Percentiles rank a stretch among this genome's conserved stretches.
These are phyloP conservation scores for Panzeria rudis DNA, from an alignment of 2,888 invertebrate species.

Conservation along the genomic window DNA sequence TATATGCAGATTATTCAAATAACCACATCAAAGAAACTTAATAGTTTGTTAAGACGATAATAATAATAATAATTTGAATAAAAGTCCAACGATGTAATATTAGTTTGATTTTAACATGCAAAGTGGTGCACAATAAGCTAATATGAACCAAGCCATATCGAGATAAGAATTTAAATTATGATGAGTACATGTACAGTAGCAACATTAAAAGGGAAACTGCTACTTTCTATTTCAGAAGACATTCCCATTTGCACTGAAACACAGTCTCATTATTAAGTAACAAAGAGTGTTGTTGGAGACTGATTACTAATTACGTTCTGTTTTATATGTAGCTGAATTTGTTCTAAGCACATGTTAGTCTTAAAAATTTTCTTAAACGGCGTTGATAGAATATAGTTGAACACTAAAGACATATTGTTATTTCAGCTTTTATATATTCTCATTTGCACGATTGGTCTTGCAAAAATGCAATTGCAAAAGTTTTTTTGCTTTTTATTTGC, in stretches of 20 bases:
- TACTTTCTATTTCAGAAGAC: background rate
- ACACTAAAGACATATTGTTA: too few species aligned
- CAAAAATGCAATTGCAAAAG: too few species aligned
- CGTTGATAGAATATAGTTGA: too few species aligned
- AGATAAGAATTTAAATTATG: background rate
- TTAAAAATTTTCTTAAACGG: too few species aligned
- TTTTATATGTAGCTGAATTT: too few species aligned
- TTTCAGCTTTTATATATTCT: too few species aligned
- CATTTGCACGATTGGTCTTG: too few species aligned
- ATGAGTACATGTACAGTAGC: background rate
- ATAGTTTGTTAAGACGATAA: conserved; percentile 20
- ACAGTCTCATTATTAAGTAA: background rate
- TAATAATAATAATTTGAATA: conserved; percentile 41
- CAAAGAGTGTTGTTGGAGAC: too few species aligned
- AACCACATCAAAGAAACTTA: conserved; percentile 31
- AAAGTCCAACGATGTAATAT: background rate
- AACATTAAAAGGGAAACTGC: background rate
- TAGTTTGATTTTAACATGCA: conserved; percentile 32
- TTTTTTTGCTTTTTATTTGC: too few species aligned
- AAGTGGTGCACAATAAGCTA: background rate
- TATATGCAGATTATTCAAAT: conserved; percentile 28
- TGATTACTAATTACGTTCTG: too few species aligned
- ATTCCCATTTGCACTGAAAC: background rate
- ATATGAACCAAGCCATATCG: background rate
- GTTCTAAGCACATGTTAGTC: too few species aligned